Conservation (phyloP, 2,888 invertebrate genomes). For the Rhimphoctona megacephalus region DNA sequence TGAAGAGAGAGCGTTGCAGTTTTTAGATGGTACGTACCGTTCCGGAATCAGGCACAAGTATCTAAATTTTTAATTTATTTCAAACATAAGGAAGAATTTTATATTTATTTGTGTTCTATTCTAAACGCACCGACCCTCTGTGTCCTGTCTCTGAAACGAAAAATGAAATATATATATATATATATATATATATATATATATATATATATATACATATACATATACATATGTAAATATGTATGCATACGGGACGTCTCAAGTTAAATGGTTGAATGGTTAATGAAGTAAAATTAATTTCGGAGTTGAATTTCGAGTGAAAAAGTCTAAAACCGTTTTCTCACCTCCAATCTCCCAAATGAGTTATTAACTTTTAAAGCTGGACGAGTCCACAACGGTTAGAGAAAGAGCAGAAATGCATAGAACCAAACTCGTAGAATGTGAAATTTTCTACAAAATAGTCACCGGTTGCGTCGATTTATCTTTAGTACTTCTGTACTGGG, state of each 20-base stretch:
- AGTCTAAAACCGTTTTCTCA: neutral
- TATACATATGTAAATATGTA: conserved; percentile 1
- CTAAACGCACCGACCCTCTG: conserved; percentile 61
- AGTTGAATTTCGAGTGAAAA: neutral
- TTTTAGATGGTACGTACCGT: conserved; percentile 84
- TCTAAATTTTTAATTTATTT: neutral
- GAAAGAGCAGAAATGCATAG: neutral
- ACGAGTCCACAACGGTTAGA: neutral
- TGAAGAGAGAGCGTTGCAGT: conserved; percentile 86
- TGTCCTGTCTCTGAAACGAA: conserved; percentile 55
- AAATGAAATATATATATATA: conserved; percentile 5
- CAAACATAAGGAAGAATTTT: conserved; percentile 6
- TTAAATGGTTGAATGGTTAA: neutral
- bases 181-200: too few relatives aligned
- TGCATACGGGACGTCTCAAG: neutral
- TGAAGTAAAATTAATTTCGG: neutral
- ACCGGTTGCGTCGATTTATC: too few relatives aligned
- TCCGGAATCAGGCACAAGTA: conserved; percentile 57
- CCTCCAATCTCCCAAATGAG: neutral
- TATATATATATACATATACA: too few relatives aligned
- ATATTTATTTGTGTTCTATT: conserved; percentile 26
- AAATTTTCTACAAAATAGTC: too few relatives aligned
- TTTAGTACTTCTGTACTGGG: too few relatives aligned
- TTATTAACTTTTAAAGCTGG: neutral
- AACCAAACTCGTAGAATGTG: too few relatives aligned